Conservation (phyloP, 2,888 invertebrate species). For the Papilio demoleus region DNA sequence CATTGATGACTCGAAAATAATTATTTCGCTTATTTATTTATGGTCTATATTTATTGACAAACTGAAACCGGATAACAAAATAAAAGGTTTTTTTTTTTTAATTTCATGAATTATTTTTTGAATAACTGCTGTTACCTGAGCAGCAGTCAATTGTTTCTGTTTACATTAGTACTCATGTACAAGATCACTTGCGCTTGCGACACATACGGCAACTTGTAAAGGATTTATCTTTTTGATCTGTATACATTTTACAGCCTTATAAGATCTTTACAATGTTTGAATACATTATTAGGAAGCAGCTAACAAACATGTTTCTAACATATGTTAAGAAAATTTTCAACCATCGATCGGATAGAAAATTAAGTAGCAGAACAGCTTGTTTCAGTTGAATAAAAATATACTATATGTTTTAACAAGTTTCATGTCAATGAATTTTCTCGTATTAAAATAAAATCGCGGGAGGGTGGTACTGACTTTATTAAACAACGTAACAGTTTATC, state of each 20-base stretch:
- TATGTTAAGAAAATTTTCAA: too few species aligned
- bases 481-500: too few species aligned
- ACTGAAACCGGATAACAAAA: background rate
- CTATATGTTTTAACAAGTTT: too few species aligned
- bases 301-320: background rate
- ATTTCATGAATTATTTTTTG: too few species aligned
- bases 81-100: too few species aligned
- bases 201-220: background rate
- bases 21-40: background rate
- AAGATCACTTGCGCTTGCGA: background rate
- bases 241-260: background rate
- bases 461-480: too few species aligned
- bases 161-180: background rate
- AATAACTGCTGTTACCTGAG: background rate
- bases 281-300: slow-evolving; percentile 39
- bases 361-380: too few species aligned
- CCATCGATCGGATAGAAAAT: background rate
- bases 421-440: background rate
- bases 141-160: background rate
- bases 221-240: slow-evolving; percentile 3
- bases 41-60: background rate
- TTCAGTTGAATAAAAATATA: too few species aligned
- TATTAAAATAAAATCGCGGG: background rate
- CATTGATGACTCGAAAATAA: too few species aligned
- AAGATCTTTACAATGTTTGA: slow-evolving; percentile 22